Conservation (phyloP, 2,113 vertebrate genomes). For the Agelaius tricolor region DNA sequence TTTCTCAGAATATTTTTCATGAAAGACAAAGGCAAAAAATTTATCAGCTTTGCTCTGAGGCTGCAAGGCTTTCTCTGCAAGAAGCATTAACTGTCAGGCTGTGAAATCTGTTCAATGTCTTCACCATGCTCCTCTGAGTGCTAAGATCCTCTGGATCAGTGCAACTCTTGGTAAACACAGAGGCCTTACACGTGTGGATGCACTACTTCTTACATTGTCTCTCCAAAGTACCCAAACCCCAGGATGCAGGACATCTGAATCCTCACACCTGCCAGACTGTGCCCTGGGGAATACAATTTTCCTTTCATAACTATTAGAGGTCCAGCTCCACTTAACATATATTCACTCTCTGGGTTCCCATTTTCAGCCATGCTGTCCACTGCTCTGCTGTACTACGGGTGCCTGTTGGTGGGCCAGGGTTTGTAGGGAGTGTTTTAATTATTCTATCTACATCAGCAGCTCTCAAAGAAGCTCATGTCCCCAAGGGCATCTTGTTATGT, state of each 20-base stretch:
- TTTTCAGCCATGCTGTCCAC: neutral
- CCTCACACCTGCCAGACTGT: neutral
- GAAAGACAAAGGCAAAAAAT: neutral
- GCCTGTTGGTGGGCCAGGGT: neutral
- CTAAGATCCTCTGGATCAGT: neutral
- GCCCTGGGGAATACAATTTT: neutral
- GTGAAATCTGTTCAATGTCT: neutral
- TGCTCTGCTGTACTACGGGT: neutral
- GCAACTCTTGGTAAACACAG: neutral
- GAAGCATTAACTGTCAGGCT: neutral
- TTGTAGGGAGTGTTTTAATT: neutral
- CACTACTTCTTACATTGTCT: neutral
- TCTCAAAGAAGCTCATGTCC: neutral
- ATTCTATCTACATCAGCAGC: neutral
- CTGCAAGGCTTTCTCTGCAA: neutral
- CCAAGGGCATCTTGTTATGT: neutral
- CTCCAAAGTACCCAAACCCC: neutral
- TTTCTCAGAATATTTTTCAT: neutral
- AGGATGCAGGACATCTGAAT: neutral
- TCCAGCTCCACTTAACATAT: neutral
- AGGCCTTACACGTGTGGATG: neutral
- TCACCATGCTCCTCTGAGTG: neutral
- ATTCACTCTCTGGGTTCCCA: neutral
- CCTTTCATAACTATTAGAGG: neutral
- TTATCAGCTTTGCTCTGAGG: neutral